phyloP scores from a whole-genome alignment of 2,797 vertebrate species.

The Melanotaenia boesemani region DNA sequence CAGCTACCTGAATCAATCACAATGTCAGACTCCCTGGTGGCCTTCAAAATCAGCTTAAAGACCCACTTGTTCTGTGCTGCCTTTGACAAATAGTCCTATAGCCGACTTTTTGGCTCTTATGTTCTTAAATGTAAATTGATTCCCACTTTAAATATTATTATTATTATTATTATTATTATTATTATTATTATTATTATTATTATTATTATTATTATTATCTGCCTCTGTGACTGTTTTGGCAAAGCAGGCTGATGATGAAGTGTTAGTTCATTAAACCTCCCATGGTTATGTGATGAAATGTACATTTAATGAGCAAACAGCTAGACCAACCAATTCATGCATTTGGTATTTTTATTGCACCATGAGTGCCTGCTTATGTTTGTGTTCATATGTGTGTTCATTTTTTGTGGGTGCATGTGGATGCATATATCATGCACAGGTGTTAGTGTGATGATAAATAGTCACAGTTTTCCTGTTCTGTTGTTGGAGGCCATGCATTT shows the following conservation, averaged over 20 bases:
- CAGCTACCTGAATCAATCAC: too few species aligned
- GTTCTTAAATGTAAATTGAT: too few species aligned
- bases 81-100: too few species aligned
- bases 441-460: constrained; percentile 33
- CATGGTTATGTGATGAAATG: constrained; percentile 60
- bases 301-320: constrained; percentile 71
- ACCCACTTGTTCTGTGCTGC: too few species aligned
- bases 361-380: constrained; percentile 19
- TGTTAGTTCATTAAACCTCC: constrained; percentile 74
- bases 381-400: not conserved
- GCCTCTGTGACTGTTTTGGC: constrained; percentile 52
- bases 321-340: constrained; percentile 64
- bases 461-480: not conserved
- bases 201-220: constrained; percentile 28
- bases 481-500: constrained; percentile 4
- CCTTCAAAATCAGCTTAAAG: too few species aligned
- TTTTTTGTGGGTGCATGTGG: constrained; percentile 4
- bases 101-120: too few species aligned
- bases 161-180: too few species aligned
- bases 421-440: constrained; percentile 27
- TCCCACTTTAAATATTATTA: too few species aligned
- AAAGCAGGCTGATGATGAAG: constrained; percentile 62
- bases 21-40: too few species aligned
- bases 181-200: too few species aligned
- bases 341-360: constrained; percentile 32